Evolutionary conservation across 2,888 invertebrate species (phyloP), one percentile per base, ranked within the genome.

Genomic region (Chymomyza fuscimana): DNA sequence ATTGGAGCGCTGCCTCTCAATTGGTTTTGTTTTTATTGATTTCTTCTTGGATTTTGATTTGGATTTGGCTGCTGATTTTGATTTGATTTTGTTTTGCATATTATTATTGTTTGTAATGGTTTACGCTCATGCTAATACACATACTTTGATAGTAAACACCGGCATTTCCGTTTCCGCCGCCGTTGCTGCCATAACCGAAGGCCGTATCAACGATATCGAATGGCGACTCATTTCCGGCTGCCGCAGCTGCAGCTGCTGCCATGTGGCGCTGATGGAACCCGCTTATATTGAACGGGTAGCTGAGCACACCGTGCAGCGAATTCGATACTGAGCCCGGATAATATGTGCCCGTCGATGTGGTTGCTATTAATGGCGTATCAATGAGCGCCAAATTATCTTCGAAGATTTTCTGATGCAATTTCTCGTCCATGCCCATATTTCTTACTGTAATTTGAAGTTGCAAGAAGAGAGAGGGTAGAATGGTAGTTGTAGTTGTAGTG

Each of bases 401-500:
- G 85, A 91, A 91, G 82, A 92, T 89, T 85, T 89, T 90, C 88
- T 91, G 91, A 89, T 92, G 92, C 84, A 91, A 90, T 86, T 87
- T 91, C 79, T 92, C 92, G 90, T 92, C 92, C 92, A 92, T 91
- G 89, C 92, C 92, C 92, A 92, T 92, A 81, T 92, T 87, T 90
- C 92, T 91, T 88, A 92, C 92, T 92, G 92, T 80, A 91, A 91
- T 88, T 89, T 83, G 87, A 79, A 81, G 77, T 86, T 86, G 83
- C 89, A 85, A 86, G 81, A 87, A 87, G 86, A 85, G 81, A 88
- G 89, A 85, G 79, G 86, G 89, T 85, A 89, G 88, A 86, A 79
- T 81, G 71, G 78, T 83, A 81, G 86, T 87, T 76, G 86, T 82
- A 76, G 83, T 72, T 70, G 74, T 82, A 69, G 50, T 80, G 74